Conservation (phyloP, 2,888 invertebrate species). For the Drosophila leonis region DNA sequence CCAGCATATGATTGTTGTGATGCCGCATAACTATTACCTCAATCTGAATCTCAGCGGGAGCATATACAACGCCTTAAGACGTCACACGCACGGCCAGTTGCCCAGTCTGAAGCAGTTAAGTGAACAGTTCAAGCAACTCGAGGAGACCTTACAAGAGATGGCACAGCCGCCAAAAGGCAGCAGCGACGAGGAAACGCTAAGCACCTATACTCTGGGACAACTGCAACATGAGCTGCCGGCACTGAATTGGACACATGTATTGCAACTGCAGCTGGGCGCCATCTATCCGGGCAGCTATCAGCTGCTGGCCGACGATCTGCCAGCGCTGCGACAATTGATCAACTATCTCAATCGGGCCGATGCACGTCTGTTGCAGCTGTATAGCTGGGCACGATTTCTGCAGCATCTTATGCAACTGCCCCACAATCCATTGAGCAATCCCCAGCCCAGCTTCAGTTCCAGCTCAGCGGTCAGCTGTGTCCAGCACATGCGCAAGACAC, state of each 20-base stretch:
- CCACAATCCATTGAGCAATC: conserved; percentile 58
- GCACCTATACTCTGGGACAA: conserved; percentile 46
- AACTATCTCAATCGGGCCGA: conserved; percentile 59
- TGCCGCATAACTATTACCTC: conserved; percentile 63
- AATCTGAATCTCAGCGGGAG: conserved; percentile 51
- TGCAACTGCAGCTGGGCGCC: conserved; percentile 59
- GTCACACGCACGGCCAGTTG: conserved; percentile 15
- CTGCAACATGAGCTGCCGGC: conserved; percentile 43
- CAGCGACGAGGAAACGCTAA: conserved; percentile 60
- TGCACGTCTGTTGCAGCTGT: conserved; percentile 56
- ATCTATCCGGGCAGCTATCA: conserved; percentile 45
- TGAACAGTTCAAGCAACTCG: conserved; percentile 55
- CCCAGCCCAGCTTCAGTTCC: background rate
- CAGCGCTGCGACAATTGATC: conserved; percentile 47
- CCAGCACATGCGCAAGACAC: conserved; percentile 76
- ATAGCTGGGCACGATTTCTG: conserved; percentile 71
- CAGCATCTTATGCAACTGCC: conserved; percentile 64
- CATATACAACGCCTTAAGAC: conserved; percentile 57
- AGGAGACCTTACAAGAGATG: conserved; percentile 51
- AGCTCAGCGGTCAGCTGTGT: conserved; percentile 51
- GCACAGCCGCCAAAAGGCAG: conserved; percentile 12
- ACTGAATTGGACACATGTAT: conserved; percentile 65
- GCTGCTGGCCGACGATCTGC: conserved; percentile 63
- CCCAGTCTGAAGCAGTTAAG: conserved; percentile 28
- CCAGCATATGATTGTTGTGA: conserved; percentile 60